Conservation (phyloP, 2,797 vertebrate species). For the Rachycentron canadum region DNA sequence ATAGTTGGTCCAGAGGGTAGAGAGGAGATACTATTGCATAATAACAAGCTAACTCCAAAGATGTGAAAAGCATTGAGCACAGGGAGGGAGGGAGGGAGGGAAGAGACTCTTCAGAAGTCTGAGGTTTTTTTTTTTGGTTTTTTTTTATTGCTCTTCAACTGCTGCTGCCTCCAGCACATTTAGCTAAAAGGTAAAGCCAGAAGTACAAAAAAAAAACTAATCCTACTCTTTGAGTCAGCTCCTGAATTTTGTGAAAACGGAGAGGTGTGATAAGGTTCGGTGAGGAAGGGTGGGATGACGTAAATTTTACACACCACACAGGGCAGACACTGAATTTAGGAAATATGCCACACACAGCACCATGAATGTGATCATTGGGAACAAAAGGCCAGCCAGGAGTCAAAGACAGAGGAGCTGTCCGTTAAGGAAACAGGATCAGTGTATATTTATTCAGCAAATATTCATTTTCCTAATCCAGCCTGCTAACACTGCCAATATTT, state of each 20-base stretch:
- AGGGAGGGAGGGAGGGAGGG: constrained; percentile 3
- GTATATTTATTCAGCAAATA: not conserved
- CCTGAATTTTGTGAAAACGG: not conserved
- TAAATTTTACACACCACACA: not conserved
- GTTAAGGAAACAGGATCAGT: not conserved
- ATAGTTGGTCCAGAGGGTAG: constrained; percentile 43
- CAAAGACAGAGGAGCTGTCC: constrained; percentile 8
- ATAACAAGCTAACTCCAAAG: constrained; percentile 42
- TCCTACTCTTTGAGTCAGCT: constrained; percentile 5
- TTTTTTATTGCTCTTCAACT: not conserved
- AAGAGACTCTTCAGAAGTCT: constrained; percentile 29
- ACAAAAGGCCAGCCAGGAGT: not conserved
- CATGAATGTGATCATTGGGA: not conserved
- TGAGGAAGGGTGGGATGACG: not conserved
- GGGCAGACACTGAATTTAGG: not conserved
- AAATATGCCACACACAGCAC: not conserved
- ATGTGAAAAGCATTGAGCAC: constrained; percentile 22
- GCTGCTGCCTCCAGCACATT: constrained; percentile 20
- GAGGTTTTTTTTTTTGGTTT: not conserved
- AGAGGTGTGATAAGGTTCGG: not conserved
- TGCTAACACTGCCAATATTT: not conserved
- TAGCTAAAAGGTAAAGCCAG: constrained; percentile 22
- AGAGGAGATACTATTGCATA: constrained; percentile 55
- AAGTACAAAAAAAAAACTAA: constrained; percentile 17
- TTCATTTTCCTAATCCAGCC: not conserved